phyloP scores from a whole-genome alignment of 2,888 invertebrate genomes.

The Hylaea fasciaria region DNA sequence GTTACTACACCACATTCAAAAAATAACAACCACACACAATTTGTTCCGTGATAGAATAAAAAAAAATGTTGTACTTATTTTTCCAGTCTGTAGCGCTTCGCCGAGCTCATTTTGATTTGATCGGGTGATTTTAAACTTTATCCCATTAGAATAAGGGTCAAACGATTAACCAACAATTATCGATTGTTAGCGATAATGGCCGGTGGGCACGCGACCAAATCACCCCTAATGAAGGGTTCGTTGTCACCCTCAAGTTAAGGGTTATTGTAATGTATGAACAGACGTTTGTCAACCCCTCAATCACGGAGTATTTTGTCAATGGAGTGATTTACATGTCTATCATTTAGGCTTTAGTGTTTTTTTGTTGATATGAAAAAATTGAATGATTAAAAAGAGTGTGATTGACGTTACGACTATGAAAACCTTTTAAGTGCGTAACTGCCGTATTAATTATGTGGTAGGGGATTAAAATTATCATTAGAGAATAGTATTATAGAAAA shows the following conservation, averaged over 20 bases:
- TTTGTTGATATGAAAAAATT: slow-evolving; percentile 29
- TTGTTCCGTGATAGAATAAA: neutral
- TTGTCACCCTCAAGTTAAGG: slow-evolving; percentile 61
- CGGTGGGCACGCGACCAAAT: slow-evolving; percentile 67
- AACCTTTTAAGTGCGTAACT: neutral
- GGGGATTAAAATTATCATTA: too few species aligned
- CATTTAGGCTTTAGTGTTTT: slow-evolving; percentile 38
- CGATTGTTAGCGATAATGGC: slow-evolving; percentile 47
- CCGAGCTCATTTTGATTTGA: neutral
- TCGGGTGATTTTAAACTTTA: slow-evolving; percentile 25
- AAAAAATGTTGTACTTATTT: neutral
- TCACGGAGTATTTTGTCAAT: slow-evolving; percentile 66
- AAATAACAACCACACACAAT: neutral
- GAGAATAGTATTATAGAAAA: too few species aligned
- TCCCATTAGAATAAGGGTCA: slow-evolving; percentile 23
- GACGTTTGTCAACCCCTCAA: slow-evolving; percentile 62
- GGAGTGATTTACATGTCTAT: slow-evolving; percentile 47
- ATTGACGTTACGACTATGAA: slow-evolving; percentile 5
- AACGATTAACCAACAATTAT: slow-evolving; percentile 15
- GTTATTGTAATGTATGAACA: slow-evolving; percentile 55
- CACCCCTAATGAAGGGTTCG: slow-evolving; percentile 67
- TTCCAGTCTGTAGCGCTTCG: slow-evolving; percentile 8
- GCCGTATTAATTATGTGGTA: too few species aligned
- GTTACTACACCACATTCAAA: slow-evolving; percentile 1
- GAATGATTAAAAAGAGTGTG: neutral